These are phyloP conservation scores for Oreotrochilus melanogaster DNA, from an alignment of 2,113 vertebrate species.

Conservation along the genomic window DNA sequence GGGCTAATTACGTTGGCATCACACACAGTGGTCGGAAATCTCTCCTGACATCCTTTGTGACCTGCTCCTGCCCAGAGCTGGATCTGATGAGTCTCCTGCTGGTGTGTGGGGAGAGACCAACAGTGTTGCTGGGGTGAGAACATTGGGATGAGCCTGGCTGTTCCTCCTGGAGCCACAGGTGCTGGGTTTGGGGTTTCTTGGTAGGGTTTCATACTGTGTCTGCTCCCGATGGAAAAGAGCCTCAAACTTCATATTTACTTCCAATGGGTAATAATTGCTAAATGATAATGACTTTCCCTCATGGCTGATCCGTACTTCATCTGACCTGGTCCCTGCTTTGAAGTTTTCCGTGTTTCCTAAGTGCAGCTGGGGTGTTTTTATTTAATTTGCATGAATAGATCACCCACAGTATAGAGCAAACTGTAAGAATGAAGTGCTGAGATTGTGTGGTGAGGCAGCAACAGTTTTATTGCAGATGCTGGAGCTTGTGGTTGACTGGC, in stretches of 20 bases:
- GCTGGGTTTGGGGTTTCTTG: neutral
- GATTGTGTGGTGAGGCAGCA: neutral
- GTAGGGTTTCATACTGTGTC: rapidly evolving
- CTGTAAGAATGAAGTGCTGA: neutral
- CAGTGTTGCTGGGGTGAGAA: neutral
- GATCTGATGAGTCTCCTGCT: neutral
- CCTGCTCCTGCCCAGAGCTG: rapidly evolving
- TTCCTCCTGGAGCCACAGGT: rapidly evolving
- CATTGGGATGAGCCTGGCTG: neutral
- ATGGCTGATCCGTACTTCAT: neutral
- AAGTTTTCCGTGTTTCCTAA: slow-evolving; percentile 28
- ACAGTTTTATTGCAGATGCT: slow-evolving; percentile 28
- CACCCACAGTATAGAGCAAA: neutral
- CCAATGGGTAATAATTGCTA: neutral
- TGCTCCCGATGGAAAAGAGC: rapidly evolving
- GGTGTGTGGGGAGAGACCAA: neutral
- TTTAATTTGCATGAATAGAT: slow-evolving; percentile 21
- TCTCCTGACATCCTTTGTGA: neutral
- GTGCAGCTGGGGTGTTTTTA: slow-evolving; percentile 13
- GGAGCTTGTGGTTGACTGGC: slow-evolving; percentile 15
- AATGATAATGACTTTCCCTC: neutral
- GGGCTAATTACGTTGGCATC: neutral
- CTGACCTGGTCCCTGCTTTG: slow-evolving; percentile 16
- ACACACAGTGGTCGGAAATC: neutral
- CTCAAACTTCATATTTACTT: neutral